A percentile compares a stretch with the other conserved stretches of the same genome.
Evolutionary conservation across 2,797 vertebrate species (phyloP).

Genomic region (Parauchenoglanis punctatus): DNA sequence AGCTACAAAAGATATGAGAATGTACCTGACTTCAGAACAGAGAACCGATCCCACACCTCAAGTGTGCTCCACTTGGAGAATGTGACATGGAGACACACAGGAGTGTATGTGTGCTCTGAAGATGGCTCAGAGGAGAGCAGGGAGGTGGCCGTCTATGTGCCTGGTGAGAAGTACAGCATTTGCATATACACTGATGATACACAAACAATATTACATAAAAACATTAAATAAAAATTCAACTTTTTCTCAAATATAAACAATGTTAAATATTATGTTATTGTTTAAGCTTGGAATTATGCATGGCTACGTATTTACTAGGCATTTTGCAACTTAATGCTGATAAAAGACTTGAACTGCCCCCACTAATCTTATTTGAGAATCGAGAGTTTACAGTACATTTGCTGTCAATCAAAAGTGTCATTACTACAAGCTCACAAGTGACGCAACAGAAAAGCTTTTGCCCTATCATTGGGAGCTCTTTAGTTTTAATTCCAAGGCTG

Average conservation of each 20-base stretch:
- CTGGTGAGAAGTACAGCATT: conserved; percentile 76
- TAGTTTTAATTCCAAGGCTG: too few relatives aligned
- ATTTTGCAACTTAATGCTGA: background rate
- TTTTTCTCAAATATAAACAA: background rate
- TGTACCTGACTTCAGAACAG: conserved; percentile 57
- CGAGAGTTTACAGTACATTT: background rate
- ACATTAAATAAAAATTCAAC: background rate
- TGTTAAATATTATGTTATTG: background rate
- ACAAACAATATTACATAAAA: background rate
- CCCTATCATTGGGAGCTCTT: too few relatives aligned
- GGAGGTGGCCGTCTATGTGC: conserved; percentile 86
- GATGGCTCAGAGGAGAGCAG: conserved; percentile 55
- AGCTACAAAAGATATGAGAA: conserved; percentile 73
- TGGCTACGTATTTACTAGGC: background rate
- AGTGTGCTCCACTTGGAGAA: conserved; percentile 78
- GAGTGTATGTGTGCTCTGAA: conserved; percentile 83
- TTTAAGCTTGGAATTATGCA: background rate
- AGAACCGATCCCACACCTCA: conserved; percentile 56
- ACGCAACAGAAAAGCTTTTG: too few relatives aligned
- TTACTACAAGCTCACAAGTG: too few relatives aligned
- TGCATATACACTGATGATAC: background rate
- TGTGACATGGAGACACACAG: conserved; percentile 82
- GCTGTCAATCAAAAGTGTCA: background rate
- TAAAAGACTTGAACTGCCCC: background rate
- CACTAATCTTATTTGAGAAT: background rate